phyloP scores from a whole-genome alignment of 2,888 invertebrate genomes.

The Noctua pronuba region DNA sequence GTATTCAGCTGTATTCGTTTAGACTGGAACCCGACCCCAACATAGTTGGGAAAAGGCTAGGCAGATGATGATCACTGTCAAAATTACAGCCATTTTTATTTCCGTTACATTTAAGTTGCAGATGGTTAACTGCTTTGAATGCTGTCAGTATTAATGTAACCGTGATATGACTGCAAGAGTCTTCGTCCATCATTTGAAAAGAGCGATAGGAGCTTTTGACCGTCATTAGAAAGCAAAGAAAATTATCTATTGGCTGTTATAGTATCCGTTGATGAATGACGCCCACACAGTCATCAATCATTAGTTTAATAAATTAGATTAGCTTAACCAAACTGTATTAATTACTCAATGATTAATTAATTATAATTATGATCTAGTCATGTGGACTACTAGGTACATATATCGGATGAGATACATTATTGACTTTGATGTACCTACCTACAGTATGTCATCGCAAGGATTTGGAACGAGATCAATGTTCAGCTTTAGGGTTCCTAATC shows the following conservation, averaged over 20 bases:
- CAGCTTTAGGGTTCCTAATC: not conserved
- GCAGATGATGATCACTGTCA: too few species aligned
- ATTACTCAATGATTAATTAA: constrained; percentile 40
- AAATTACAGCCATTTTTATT: not conserved
- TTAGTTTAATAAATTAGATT: constrained; percentile 19
- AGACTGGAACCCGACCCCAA: too few species aligned
- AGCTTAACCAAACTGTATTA: constrained; percentile 8
- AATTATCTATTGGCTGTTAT: too few species aligned
- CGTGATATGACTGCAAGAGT: too few species aligned
- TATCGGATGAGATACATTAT: not conserved
- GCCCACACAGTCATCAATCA: not conserved
- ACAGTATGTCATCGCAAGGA: not conserved
- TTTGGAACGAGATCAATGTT: not conserved
- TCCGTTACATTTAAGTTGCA: not conserved
- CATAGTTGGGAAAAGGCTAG: too few species aligned
- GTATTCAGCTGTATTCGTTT: too few species aligned
- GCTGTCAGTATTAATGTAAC: too few species aligned
- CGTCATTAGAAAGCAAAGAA: not conserved
- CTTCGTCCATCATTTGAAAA: too few species aligned
- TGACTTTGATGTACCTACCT: not conserved
- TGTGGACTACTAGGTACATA: not conserved
- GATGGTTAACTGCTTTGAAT: too few species aligned
- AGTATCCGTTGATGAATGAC: not conserved
- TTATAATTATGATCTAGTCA: not conserved
- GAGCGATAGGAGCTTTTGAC: too few species aligned